Evolutionary conservation across 2,797 vertebrate genomes (phyloP), one percentile per base, ranked within the genome.

Genomic region (Rhinoraja longicauda): DNA sequence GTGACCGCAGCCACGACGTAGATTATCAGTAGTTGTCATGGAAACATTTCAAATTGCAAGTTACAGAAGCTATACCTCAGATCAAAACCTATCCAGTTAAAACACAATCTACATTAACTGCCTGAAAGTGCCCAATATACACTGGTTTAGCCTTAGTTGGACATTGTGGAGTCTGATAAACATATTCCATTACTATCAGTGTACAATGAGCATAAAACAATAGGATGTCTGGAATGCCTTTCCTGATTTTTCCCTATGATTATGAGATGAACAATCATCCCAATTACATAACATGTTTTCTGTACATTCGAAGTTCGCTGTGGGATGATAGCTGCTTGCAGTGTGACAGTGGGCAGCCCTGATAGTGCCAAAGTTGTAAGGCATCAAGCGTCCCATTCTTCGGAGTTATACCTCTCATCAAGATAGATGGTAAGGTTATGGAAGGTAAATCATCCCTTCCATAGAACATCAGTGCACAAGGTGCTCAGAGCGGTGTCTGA

Each of bases 21-120:
- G 53, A 84, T 84, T 26, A 84, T 53, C 53, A 57, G 45, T 45
- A 15, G 81, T 84, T 84, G 10, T 26, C 81, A 84, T 84, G 81
- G 81, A 57, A 84, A 84, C 53, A n/a, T 84, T 84, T 57, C 24
- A 84, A 59, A 84, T 53, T 84, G 79, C 57, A 26, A 57, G 81
- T 13, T 57, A 84, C 15, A 29, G 53, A 29, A 84, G 81, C 81
- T 57, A 53, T 59, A 53, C 29, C 79, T 12, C 45, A 2, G 45
- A 84, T 57, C 45, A 84, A 57, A 59, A 45, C 79, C 45, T 45
- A 29, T 26, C 45, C 10, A 53, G 4, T 29, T 24, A 84, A 84
- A 84, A 84, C 45, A 59, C 45, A 84, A 24, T 10, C 45, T 45
- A 45, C 2, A 45, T 45, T 45, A 45, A 45, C 45, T 45, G 45